Evolutionary conservation across 1,140 invertebrate genomes (phyloP).

Genomic region (Drosophila pandora): DNA sequence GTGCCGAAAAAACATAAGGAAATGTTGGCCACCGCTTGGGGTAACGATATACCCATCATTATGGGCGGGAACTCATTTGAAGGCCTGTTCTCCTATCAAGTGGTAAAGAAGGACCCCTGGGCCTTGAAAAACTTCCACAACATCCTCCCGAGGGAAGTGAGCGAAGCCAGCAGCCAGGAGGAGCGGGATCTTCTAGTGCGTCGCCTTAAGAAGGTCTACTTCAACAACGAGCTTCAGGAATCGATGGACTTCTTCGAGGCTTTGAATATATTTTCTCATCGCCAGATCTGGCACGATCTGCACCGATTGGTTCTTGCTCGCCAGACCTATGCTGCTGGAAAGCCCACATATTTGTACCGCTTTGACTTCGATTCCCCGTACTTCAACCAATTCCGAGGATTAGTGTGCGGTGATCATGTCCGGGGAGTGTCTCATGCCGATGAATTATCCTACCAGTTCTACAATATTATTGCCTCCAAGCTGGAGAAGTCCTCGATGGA

Average conservation of each 20-base stretch:
- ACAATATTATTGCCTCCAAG: slow-evolving; percentile 50
- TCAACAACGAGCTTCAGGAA: slow-evolving; percentile 52
- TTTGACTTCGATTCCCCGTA: slow-evolving; percentile 78
- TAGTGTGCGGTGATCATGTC: slow-evolving; percentile 57
- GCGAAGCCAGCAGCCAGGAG: slow-evolving; percentile 36
- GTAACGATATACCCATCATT: slow-evolving; percentile 84
- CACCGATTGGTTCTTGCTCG: slow-evolving; percentile 73
- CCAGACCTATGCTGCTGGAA: slow-evolving; percentile 51
- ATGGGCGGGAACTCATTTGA: slow-evolving; percentile 83
- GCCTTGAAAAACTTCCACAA: slow-evolving; percentile 51
- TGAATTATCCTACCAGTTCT: slow-evolving; percentile 87
- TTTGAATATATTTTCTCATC: slow-evolving; percentile 73
- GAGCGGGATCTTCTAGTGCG: slow-evolving; percentile 47
- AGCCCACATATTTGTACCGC: slow-evolving; percentile 83
- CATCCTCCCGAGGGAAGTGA: slow-evolving; percentile 60
- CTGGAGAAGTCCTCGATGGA: slow-evolving; percentile 50
- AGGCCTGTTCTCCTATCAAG: slow-evolving; percentile 64
- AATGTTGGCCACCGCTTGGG: slow-evolving; percentile 60
- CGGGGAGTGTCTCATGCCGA: slow-evolving; percentile 85
- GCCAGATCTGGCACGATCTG: slow-evolving; percentile 81
- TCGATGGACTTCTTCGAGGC: slow-evolving; percentile 56
- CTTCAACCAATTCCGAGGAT: slow-evolving; percentile 70
- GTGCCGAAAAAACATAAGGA: slow-evolving; percentile 59
- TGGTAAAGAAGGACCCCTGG: slow-evolving; percentile 43
- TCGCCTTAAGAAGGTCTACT: slow-evolving; percentile 55